Base-by-base conservation (phyloP, 2,888 invertebrate species). In the Morinoia aosen region DNA sequence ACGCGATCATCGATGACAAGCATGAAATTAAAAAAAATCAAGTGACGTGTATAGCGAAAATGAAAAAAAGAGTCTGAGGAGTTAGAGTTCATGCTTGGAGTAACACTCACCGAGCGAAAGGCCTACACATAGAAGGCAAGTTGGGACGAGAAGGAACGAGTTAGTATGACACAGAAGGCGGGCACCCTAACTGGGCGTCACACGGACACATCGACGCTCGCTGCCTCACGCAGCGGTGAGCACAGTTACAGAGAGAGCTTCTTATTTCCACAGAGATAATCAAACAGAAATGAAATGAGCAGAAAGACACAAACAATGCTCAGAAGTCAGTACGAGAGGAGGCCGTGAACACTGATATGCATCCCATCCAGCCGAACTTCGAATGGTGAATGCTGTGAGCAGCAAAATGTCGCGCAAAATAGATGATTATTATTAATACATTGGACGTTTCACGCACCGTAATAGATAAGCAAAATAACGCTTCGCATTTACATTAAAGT, bases 61-160 rank as follows among this genome's bases (percentile, higher is more conserved):
- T 25, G 14, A 25, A 76, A 76, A 76, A 16, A 76, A 76, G 33
- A 33, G 76, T 76, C 2, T 76, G 76, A 76, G 76, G 25, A 76
- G 25, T 25, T 76, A 76, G 76, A 76, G 39, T 40, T 39, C 90
- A 90, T 90, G 90, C 90, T 90, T 90, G 90, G 90, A 90, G 39
- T 40, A 48, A 96, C 96, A 96, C 96, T 96, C 96, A 96, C 96
- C 96, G 96, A 96, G 96, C 96, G 96, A 96, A 96, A 96, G 95
- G 96, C 96, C 96, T 96, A 96, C 96, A 61, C 95, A 76, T 58
- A 58, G 95, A 91, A 95, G 93, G 91, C 91, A 95, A 64, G 58
- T 57, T 88, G 56, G 88, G 93, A 25, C 64, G 91, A 57, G 61
- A 96, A 95, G 96, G 96, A 95, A 96, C 95, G 94, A 96, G 96